phyloP scores from a whole-genome alignment of 2,888 invertebrate genomes.

The Drosophila quinaria region DNA sequence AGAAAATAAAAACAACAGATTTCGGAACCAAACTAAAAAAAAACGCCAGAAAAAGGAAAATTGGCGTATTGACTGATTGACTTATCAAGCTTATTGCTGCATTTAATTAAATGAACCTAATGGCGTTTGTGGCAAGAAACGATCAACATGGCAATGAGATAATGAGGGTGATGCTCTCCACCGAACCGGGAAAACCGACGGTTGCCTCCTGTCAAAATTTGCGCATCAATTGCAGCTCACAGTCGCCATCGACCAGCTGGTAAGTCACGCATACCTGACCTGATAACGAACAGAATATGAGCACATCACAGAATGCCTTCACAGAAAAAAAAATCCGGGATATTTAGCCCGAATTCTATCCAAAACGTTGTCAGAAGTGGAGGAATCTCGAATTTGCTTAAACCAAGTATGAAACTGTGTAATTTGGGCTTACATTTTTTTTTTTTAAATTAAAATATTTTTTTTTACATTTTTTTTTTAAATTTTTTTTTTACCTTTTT shows the following conservation, averaged over 20 bases:
- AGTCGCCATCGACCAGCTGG: not conserved
- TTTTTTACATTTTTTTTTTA: no score
- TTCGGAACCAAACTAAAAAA: constrained; percentile 1
- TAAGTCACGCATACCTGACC: not conserved
- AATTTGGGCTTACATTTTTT: no score
- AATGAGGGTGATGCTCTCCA: constrained; percentile 35
- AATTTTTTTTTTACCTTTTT: no score
- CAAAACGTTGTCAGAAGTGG: no score
- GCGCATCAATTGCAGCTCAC: constrained; percentile 35
- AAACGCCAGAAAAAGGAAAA: not conserved
- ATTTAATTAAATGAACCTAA: not conserved
- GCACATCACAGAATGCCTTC: no score
- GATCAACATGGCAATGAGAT: constrained; percentile 48
- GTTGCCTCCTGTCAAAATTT: constrained; percentile 45
- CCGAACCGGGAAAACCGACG: constrained; percentile 32
- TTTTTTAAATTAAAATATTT: no score
- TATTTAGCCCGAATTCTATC: no score
- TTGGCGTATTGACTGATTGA: not conserved
- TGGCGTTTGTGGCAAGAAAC: constrained; percentile 50
- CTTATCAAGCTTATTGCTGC: not conserved
- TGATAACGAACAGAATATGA: not conserved
- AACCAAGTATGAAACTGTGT: no score
- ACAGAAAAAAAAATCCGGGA: no score
- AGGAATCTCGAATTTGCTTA: no score
- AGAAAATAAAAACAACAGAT: not conserved